Percentiles rank a stretch among this genome's conserved stretches.
Evolutionary conservation across 2,888 invertebrate genomes (phyloP).

Genomic region (Nymphalis polychloros): DNA sequence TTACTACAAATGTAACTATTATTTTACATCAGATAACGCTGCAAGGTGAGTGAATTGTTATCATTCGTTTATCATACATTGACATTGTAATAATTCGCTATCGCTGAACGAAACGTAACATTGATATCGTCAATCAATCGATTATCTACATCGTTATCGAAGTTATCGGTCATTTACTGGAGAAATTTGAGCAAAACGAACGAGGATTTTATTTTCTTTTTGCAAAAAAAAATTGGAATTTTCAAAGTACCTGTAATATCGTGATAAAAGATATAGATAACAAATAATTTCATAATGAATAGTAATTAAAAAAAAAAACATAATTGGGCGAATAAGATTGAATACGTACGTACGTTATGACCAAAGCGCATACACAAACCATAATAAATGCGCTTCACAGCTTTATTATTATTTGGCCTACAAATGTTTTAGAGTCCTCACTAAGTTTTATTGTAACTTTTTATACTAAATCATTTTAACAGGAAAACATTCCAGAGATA

Average conservation of each 20-base stretch:
- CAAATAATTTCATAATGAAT: too few species aligned
- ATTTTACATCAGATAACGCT: constrained; percentile 20
- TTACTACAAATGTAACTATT: neutral
- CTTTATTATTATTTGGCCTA: too few species aligned
- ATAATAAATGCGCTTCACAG: too few species aligned
- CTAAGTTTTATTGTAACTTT: neutral
- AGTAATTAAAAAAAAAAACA: too few species aligned
- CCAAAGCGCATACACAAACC: too few species aligned
- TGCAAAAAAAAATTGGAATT: too few species aligned
- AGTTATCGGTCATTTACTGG: constrained; percentile 29
- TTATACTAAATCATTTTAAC: constrained; percentile 8
- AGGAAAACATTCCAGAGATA: constrained; percentile 16
- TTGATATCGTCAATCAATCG: constrained; percentile 21
- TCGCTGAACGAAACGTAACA: constrained; percentile 5
- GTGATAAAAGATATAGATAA: too few species aligned
- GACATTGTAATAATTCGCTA: constrained; percentile 39
- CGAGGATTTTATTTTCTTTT: neutral
- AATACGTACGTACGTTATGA: too few species aligned
- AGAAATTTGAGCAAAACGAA: neutral
- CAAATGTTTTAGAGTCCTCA: too few species aligned
- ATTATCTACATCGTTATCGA: constrained; percentile 19
- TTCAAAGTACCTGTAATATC: too few species aligned
- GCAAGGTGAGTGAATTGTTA: constrained; percentile 25
- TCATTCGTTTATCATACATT: constrained; percentile 39
- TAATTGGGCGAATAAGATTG: too few species aligned